phyloP scores from a whole-genome alignment of 2,113 vertebrate species.

The Oreochromis aureus region DNA sequence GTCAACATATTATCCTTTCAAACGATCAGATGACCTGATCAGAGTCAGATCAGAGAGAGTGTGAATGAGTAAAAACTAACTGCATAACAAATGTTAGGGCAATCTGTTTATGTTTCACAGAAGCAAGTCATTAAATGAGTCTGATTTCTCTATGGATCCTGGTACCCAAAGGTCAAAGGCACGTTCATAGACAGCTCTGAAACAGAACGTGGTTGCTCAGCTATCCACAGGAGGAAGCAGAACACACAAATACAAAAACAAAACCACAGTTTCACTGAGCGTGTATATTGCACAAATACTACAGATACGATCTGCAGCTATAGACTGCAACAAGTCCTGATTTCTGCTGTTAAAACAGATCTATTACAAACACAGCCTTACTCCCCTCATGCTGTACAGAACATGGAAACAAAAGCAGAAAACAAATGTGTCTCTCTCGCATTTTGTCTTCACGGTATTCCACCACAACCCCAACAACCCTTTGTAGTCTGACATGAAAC shows the following conservation, averaged over 20 bases:
- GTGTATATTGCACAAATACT: background rate
- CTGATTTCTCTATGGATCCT: background rate
- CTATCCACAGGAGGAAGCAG: background rate
- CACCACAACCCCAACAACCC: background rate
- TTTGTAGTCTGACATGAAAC: slow-evolving; percentile 12
- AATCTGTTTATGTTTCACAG: fast-evolving
- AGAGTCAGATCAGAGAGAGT: background rate
- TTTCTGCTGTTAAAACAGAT: background rate
- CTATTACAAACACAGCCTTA: background rate
- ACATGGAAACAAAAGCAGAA: background rate
- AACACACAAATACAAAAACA: background rate
- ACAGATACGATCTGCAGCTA: background rate
- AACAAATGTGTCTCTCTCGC: background rate
- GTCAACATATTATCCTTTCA: background rate
- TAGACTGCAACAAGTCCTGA: background rate
- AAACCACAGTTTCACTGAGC: background rate
- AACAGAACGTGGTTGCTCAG: background rate
- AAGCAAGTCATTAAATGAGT: background rate
- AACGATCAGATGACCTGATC: background rate
- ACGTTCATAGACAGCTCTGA: background rate
- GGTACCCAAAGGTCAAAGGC: background rate
- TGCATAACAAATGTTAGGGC: background rate
- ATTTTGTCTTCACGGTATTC: background rate
- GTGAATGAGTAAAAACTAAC: background rate
- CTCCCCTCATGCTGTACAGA: background rate